Evolutionary conservation across 2,113 vertebrate species (phyloP).

Genomic region (Coturnix japonica): DNA sequence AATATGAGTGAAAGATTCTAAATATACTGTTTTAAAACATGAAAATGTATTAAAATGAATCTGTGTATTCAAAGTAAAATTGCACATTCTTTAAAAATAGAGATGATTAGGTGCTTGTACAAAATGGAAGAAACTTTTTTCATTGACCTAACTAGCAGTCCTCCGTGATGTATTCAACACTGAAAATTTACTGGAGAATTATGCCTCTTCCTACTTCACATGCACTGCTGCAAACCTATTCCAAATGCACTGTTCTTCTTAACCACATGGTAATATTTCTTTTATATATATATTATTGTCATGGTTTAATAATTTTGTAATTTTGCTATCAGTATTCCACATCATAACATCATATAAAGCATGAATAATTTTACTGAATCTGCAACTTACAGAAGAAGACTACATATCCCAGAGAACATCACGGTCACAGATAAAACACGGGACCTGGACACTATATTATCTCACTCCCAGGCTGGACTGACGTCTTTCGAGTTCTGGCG

Average conservation of each 20-base stretch:
- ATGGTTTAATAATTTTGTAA: no score
- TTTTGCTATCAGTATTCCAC: no score
- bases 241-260: neutral
- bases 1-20: neutral
- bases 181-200: neutral
- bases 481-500: no score
- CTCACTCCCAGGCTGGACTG: no score
- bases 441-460: no score
- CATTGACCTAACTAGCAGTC: neutral
- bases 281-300: no score
- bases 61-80: neutral
- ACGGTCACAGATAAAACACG: no score
- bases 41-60: neutral
- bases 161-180: neutral
- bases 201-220: neutral
- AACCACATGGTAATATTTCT: neutral
- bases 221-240: neutral
- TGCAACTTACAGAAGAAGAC: no score
- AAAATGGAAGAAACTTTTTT: neutral
- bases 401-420: no score
- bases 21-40: neutral
- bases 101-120: fast-evolving
- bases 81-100: neutral
- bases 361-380: no score
- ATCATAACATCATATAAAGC: no score